These are phyloP conservation scores for Harpalus rufipes DNA, from an alignment of 2,888 invertebrate species.

Conservation along the genomic window DNA sequence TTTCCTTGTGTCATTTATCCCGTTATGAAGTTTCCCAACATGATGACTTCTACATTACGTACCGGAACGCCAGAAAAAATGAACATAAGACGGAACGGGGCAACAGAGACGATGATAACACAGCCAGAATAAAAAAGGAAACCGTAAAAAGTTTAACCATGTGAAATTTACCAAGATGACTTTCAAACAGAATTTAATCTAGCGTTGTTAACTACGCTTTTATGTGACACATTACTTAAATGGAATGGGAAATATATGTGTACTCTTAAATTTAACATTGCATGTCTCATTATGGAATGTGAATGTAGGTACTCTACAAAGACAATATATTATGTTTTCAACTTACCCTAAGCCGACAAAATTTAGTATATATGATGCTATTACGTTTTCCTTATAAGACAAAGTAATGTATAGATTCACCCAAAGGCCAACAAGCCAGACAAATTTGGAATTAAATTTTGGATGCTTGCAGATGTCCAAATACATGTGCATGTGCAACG, in stretches of 20 bases:
- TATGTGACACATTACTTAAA: conserved; percentile 35
- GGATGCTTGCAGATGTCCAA: too few species aligned
- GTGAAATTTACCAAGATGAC: conserved; percentile 56
- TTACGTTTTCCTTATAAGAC: too few species aligned
- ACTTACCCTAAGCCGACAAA: not conserved
- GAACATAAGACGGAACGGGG: conserved; percentile 53
- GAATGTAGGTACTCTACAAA: not conserved
- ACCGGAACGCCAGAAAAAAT: conserved; percentile 56
- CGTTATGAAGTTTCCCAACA: conserved; percentile 58
- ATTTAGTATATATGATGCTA: too few species aligned
- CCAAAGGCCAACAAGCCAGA: too few species aligned
- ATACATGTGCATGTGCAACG: too few species aligned
- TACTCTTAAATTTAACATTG: conserved; percentile 28
- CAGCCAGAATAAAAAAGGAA: conserved; percentile 44
- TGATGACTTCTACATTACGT: conserved; percentile 60
- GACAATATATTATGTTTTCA: not conserved
- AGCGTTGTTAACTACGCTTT: conserved; percentile 49
- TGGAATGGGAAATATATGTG: conserved; percentile 34
- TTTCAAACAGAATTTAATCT: conserved; percentile 57
- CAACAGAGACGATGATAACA: conserved; percentile 55
- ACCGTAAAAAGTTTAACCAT: conserved; percentile 60
- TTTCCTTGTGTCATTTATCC: conserved; percentile 57
- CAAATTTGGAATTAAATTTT: too few species aligned
- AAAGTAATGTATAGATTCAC: too few species aligned
- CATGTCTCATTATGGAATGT: conserved; percentile 30